Evolutionary conservation across 2,797 vertebrate genomes (phyloP).

Genomic region (Sebastes kiyomatsui): DNA sequence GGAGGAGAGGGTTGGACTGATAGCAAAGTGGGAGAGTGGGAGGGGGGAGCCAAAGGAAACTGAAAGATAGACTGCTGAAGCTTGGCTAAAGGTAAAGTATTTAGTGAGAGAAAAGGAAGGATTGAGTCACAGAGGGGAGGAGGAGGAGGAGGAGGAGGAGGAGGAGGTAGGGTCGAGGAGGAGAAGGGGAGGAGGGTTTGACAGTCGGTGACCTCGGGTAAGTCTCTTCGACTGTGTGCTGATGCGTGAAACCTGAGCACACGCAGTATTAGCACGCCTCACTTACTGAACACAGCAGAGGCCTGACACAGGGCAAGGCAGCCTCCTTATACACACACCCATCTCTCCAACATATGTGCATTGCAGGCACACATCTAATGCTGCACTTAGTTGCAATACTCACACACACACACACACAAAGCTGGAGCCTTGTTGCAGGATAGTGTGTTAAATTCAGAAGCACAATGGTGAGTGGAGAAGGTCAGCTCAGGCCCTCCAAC

Average conservation of each 20-base stretch:
- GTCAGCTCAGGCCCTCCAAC: slow-evolving; percentile 62
- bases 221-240: slow-evolving; percentile 81
- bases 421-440: slow-evolving; percentile 16
- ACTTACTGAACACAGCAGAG: slow-evolving; percentile 78
- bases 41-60: slow-evolving; percentile 25
- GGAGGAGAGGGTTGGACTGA: slow-evolving; percentile 38
- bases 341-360: slow-evolving; percentile 38
- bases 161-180: neutral
- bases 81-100: slow-evolving; percentile 70
- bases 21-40: slow-evolving; percentile 13
- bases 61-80: slow-evolving; percentile 44
- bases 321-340: slow-evolving; percentile 37
- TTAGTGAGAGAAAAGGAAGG: slow-evolving; percentile 65
- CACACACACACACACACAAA: slow-evolving; percentile 20
- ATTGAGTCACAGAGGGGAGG: slow-evolving; percentile 57
- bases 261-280: slow-evolving; percentile 79
- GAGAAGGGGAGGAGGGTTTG: slow-evolving; percentile 46
- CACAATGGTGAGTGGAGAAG: slow-evolving; percentile 56
- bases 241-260: slow-evolving; percentile 83
- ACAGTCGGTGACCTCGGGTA: slow-evolving; percentile 79
- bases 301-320: slow-evolving; percentile 73
- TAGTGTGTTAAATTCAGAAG: slow-evolving; percentile 51
- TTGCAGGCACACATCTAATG: slow-evolving; percentile 29
- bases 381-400: slow-evolving; percentile 32
- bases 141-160: neutral